phyloP scores from a whole-genome alignment of 2,113 vertebrate species.

The Phoxinus phoxinus region DNA sequence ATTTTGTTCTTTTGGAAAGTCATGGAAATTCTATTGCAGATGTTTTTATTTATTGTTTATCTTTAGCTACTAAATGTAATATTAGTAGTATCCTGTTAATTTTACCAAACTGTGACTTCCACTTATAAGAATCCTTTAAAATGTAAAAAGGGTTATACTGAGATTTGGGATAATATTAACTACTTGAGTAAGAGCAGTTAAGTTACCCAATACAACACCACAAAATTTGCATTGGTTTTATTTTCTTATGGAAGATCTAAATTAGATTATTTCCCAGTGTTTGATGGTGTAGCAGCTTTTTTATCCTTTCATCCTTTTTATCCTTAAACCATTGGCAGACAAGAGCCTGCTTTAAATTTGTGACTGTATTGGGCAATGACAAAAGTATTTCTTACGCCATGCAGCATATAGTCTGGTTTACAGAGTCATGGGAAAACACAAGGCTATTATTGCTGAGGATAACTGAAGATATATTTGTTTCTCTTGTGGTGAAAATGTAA shows the following conservation, averaged over 20 bases:
- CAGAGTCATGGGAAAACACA: background rate
- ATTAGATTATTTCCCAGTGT: background rate
- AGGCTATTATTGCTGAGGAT: background rate
- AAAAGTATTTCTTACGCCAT: background rate
- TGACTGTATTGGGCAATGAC: background rate
- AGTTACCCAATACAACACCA: background rate
- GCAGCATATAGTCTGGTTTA: background rate
- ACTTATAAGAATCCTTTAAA: background rate
- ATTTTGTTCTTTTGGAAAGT: background rate
- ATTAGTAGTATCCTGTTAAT: background rate
- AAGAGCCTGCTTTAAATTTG: slow-evolving; percentile 1
- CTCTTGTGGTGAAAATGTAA: background rate
- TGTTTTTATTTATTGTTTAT: background rate
- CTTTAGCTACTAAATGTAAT: too few species aligned
- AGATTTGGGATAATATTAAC: background rate
- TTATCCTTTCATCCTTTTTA: background rate
- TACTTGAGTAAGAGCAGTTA: background rate
- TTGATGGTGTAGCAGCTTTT: background rate
- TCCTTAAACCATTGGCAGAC: slow-evolving; percentile 4
- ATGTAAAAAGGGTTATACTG: background rate
- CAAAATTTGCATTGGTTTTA: slow-evolving; percentile 11
- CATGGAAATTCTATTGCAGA: background rate
- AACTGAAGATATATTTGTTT: background rate
- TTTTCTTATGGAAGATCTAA: slow-evolving; percentile 1
- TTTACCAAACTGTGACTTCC: background rate